These are phyloP conservation scores for Drosophila sp. DNA, from an alignment of 1,140 invertebrate species.

Conservation along the genomic window DNA sequence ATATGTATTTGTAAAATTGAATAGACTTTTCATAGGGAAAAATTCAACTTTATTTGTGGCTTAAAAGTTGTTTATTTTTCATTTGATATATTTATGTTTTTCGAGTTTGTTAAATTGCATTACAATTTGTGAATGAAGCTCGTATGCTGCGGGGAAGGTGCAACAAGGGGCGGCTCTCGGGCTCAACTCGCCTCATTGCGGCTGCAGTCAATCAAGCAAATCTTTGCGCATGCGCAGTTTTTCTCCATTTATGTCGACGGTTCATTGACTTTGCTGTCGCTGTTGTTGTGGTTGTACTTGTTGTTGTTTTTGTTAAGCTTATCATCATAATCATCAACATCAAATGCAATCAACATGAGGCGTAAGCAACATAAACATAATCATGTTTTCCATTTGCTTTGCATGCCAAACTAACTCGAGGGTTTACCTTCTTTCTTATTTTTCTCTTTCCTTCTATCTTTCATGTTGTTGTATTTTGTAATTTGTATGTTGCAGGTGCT, in stretches of 20 bases:
- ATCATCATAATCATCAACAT: conserved; percentile 59
- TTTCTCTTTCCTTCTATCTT: conserved; percentile 11
- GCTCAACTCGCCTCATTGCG: conserved; percentile 13
- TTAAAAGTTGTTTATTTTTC: conserved; percentile 3
- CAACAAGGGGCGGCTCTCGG: conserved; percentile 44
- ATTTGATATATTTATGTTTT: conserved; percentile 1
- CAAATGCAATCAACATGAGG: conserved; percentile 74
- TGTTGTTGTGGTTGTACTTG: conserved; percentile 27
- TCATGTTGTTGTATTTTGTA: conserved; percentile 16
- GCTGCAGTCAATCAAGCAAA: conserved; percentile 76
- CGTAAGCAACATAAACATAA: conserved; percentile 66
- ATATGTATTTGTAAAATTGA: neutral
- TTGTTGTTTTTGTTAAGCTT: conserved; percentile 25
- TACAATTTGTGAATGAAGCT: conserved; percentile 31
- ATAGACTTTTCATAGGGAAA: neutral
- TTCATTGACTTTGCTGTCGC: conserved; percentile 65
- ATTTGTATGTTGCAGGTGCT: conserved; percentile 87
- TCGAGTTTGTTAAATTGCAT: conserved; percentile 36
- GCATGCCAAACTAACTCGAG: conserved; percentile 32
- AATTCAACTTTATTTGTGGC: neutral
- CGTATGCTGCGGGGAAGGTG: conserved; percentile 37
- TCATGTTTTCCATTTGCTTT: conserved; percentile 46
- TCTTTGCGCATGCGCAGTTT: conserved; percentile 79
- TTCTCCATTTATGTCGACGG: conserved; percentile 54
- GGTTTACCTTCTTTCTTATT: conserved; percentile 22